Base-by-base conservation (phyloP, 2,888 invertebrate genomes). In the Liposcelis brunnea region DNA sequence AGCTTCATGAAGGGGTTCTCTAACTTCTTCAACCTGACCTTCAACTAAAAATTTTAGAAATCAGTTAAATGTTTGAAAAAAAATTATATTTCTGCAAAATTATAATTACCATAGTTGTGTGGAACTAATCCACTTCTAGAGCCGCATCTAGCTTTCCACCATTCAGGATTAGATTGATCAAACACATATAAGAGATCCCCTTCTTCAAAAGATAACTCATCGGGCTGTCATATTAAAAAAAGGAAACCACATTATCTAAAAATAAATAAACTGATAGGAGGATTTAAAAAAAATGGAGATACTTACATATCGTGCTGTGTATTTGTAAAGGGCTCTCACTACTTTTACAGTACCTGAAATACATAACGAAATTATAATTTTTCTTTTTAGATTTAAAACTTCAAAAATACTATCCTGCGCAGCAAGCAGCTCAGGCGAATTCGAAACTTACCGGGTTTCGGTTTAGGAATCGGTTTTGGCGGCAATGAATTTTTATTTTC, bases 1-100 rank as follows among this genome's bases (percentile, higher is more conserved):
- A 40, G 77, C 76, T 55, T 77, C 77, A 55, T 77, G 76, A 19
- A 78, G 58, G 1, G 77, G 77, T 51, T 69, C 63, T 43, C 71
- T 68, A 42, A 77, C 60, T 49, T 70, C 66, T 56, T 74, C 71
- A 38, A 66, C 69, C 53, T 69, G 69, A 49, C 66, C 66, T 53
- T 67, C 68, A 42, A 74, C 73, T 74, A 53, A 47, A 21, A 31
- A 47, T 49, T 8, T 6, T 45, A 8, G 6, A n/a, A 12, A 10
- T 14, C 44, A n/a, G 42, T 35, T 38, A 40, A 4, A 18, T 11
- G 33, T 37, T 10, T 11, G 38, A 38, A 1, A 45, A 44, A 43
- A 42, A n/a, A n/a, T n/a, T n/a, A n/a, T n/a, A n/a, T 26, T 11
- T 5, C 26, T 31, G 18, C 19, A 12, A 3, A 36, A 19, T 43